Evolutionary conservation across 2,797 vertebrate genomes (phyloP).

Genomic region (Smutsia temminckii): DNA sequence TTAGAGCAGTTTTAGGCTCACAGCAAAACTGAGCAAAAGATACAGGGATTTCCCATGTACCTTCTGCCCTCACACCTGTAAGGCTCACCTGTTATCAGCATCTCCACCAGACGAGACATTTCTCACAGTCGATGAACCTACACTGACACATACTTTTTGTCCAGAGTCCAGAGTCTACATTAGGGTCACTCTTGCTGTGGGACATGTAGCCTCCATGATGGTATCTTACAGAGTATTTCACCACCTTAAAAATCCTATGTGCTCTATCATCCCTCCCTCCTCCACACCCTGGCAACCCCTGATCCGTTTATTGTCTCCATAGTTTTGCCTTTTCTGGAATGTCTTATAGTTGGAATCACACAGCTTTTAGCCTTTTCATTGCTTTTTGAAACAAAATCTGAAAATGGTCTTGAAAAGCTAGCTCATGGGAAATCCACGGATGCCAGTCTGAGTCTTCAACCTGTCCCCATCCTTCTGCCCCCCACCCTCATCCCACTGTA

Average conservation of each 20-base stretch:
- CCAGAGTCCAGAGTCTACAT: too few relatives aligned
- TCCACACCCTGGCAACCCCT: background rate
- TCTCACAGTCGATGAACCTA: background rate
- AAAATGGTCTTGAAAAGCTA: background rate
- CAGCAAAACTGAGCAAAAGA: background rate
- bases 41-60: background rate
- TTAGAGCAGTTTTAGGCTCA: background rate
- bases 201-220: too few relatives aligned
- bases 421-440: background rate
- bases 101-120: too few relatives aligned
- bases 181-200: too few relatives aligned
- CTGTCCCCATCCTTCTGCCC: background rate
- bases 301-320: background rate
- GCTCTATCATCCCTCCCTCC: too few relatives aligned
- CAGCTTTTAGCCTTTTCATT: background rate
- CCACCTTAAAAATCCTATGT: too few relatives aligned
- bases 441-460: too few relatives aligned
- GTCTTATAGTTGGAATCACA: background rate
- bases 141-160: too few relatives aligned
- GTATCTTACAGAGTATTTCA: too few relatives aligned
- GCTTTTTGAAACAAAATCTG: background rate
- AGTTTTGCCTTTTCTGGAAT: background rate
- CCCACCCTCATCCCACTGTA: background rate
- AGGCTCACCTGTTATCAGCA: background rate
- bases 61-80: background rate